phyloP scores from a whole-genome alignment of 2,797 vertebrate genomes.

The Falco berigora region DNA sequence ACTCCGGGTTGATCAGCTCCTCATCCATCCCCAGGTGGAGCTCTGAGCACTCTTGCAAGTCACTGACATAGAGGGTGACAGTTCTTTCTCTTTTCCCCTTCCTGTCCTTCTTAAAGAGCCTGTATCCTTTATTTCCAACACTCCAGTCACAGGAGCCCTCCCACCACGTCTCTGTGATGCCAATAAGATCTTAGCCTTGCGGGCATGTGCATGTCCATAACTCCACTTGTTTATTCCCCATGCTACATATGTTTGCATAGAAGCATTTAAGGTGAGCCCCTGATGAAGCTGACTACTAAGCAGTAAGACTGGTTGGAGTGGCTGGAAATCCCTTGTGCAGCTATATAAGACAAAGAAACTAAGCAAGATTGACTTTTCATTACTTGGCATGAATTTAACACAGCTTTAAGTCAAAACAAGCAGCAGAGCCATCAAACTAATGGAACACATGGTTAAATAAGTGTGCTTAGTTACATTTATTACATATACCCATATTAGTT shows the following conservation, averaged over 20 bases:
- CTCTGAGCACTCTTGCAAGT: neutral
- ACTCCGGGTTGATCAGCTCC: neutral
- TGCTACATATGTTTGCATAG: neutral
- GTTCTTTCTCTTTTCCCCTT: neutral
- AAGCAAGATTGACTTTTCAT: neutral
- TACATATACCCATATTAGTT: neutral
- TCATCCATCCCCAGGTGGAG: neutral
- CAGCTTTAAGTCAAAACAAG: neutral
- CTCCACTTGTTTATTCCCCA: neutral
- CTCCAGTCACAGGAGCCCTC: neutral
- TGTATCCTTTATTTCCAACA: neutral
- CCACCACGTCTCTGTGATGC: neutral
- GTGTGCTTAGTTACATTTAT: neutral
- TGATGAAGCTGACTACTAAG: neutral
- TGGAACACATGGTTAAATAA: neutral
- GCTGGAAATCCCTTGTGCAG: neutral
- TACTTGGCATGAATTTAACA: neutral
- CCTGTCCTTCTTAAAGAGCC: neutral
- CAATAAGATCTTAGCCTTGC: neutral
- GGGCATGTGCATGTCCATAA: neutral
- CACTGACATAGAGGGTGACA: neutral
- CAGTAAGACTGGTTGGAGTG: neutral
- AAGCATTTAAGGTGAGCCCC: neutral
- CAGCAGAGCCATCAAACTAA: neutral
- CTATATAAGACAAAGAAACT: neutral